Conservation (phyloP, 2,113 vertebrate genomes). For the Phalacrocorax aristotelis region DNA sequence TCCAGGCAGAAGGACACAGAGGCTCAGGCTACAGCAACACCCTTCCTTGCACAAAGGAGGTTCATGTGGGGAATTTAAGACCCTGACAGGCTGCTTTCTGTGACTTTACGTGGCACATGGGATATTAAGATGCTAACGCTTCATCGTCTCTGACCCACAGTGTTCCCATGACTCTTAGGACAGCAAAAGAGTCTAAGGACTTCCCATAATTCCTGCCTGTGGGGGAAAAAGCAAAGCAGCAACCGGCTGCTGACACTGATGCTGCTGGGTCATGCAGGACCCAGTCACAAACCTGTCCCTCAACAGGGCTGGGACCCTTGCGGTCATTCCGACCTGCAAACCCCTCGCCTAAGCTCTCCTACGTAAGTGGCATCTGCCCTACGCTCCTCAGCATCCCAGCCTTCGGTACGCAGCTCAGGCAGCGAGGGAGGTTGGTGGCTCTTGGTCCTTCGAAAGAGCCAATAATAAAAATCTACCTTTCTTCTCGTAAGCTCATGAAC, state of each 20-base stretch:
- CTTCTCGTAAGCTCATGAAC: not conserved
- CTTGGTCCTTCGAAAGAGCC: not conserved
- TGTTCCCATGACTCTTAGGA: too few species aligned
- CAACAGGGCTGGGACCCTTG: not conserved
- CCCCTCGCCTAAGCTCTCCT: not conserved
- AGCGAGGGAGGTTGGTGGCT: not conserved
- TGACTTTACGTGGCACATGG: not conserved
- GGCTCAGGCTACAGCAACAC: constrained; percentile 4
- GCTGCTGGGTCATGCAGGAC: not conserved
- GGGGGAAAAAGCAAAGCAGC: not conserved
- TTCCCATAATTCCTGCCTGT: not conserved
- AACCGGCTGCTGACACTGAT: not conserved
- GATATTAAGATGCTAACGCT: not conserved
- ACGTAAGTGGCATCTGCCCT: rapidly evolving
- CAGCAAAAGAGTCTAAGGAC: not conserved
- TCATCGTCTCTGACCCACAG: not conserved
- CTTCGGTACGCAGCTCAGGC: rapidly evolving
- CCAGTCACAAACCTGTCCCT: not conserved
- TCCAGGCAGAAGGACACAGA: not conserved
- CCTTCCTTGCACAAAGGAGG: not conserved
- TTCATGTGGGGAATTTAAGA: not conserved
- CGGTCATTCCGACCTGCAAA: not conserved
- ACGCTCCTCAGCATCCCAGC: not conserved
- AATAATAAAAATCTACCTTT: not conserved
- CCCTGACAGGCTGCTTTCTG: not conserved